A percentile compares a stretch with the other conserved stretches of the same genome.
These are phyloP conservation scores for Tanypteryx hageni DNA, from an alignment of 2,888 invertebrate genomes.

Conservation along the genomic window DNA sequence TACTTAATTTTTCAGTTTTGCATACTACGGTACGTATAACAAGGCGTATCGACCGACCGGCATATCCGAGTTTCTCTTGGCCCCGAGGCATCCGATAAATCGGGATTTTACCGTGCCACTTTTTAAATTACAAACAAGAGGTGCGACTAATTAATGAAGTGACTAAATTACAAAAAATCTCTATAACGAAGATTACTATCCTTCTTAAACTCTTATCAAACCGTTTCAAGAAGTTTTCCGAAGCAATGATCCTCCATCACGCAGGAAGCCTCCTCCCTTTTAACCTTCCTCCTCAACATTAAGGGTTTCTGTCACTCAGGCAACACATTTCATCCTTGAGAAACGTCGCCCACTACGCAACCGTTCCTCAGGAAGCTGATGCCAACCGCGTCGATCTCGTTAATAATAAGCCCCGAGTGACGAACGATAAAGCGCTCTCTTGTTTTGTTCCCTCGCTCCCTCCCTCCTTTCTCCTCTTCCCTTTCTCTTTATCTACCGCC, in stretches of 20 bases:
- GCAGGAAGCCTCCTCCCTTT: not conserved
- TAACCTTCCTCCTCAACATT: not conserved
- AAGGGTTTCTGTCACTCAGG: not conserved
- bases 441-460: not conserved
- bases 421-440: too few relatives aligned
- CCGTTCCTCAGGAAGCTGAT: not conserved
- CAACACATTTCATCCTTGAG: not conserved
- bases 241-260: not conserved
- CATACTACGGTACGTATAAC: too few relatives aligned
- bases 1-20: too few relatives aligned
- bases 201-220: too few relatives aligned
- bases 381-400: not conserved
- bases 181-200: too few relatives aligned
- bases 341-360: not conserved
- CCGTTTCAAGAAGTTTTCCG: not conserved
- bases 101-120: too few relatives aligned
- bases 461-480: not conserved
- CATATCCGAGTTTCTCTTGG: too few relatives aligned
- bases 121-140: too few relatives aligned
- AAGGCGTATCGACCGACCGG: too few relatives aligned
- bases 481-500: not conserved
- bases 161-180: too few relatives aligned
- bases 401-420: not conserved
- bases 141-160: too few relatives aligned
- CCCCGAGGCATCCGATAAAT: too few relatives aligned